phyloP scores from a whole-genome alignment of 1,140 invertebrate genomes.

The Tetragonula clypearis region DNA sequence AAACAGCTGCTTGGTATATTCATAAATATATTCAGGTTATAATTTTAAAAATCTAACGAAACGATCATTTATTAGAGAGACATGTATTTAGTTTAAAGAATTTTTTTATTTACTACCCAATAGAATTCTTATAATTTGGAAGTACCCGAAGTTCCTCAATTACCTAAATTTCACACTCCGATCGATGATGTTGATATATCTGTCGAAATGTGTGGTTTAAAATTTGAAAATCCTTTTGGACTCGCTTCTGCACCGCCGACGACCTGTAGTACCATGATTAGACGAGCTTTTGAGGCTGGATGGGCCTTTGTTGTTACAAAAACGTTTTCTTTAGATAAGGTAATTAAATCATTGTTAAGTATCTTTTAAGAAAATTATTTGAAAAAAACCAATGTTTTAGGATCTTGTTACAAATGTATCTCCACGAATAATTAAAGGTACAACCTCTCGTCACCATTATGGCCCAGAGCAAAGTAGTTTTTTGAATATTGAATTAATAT shows the following conservation, averaged over 20 bases:
- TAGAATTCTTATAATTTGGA: conserved; percentile 84
- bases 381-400: conserved; percentile 78
- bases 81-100: background rate
- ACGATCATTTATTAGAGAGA: background rate
- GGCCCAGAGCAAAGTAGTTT: conserved; percentile 98
- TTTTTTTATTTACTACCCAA: background rate
- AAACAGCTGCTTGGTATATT: conserved; percentile 97
- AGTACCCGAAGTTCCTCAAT: conserved; percentile 85
- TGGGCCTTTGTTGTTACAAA: conserved; percentile 99
- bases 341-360: conserved; percentile 71
- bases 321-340: conserved; percentile 97
- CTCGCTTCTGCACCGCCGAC: conserved; percentile 98
- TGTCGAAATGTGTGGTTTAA: conserved; percentile 95
- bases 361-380: background rate
- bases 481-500: conserved; percentile 99
- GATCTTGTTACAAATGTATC: conserved; percentile 98
- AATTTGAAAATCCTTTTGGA: conserved; percentile 98
- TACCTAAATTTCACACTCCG: conserved; percentile 96
- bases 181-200: conserved; percentile 97
- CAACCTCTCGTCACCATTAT: conserved; percentile 94
- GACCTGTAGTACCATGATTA: conserved; percentile 96
- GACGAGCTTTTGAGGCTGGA: conserved; percentile 96
- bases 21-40: conserved; percentile 92
- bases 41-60: background rate
- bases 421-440: conserved; percentile 96